Base-by-base conservation (phyloP, 2,113 vertebrate genomes). In the Scatophagus argus region DNA sequence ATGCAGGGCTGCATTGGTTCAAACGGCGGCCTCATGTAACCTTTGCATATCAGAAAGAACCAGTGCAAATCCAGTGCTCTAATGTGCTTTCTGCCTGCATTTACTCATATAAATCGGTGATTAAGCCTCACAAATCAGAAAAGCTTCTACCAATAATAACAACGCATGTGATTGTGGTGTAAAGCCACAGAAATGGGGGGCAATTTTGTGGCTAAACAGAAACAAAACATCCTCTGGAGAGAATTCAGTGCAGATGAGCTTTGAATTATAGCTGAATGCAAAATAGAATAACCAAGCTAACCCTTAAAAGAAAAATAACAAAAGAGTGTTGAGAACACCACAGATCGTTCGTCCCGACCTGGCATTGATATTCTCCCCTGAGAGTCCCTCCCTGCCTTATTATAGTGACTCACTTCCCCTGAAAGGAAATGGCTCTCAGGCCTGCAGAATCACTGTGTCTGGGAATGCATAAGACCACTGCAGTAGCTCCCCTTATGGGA, bases 331-430 rank as follows among this genome's bases (percentile, higher is more conserved):
- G 51, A 63, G 66, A 68, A 55, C 72, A 77, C 61, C 65, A 72
- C 55, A 65, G 84, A 81, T 81, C 69, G 75, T 88, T 89, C 83
- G 83, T 55, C 61, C 82, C 10, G 68, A 85, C 77, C 87, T 85
- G 88, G 74, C 43, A 65, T 77, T 89, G 78, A 86, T 86, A 69
- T 77, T 55, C 77, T 92, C 90, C 90, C 86, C 36, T 36, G 85
- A 86, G 90, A 83, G 62, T 82, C 81, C 83, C 91, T 91, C 89
- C 91, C 86, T 84, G 84, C 80, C 89, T 92, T 82, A 88, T 90
- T 88, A 86, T 80, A 81, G 81, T 94, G 92, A 94, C 81, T 95
- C 93, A 93, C 87, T 91, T 85, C 87, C 90, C 87, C 77, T 81
- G 89, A 78, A 91, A 94, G 90, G 90, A 93, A 94, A 92, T 89